phyloP scores from a whole-genome alignment of 2,113 vertebrate genomes.

The Orthonyx spaldingii region DNA sequence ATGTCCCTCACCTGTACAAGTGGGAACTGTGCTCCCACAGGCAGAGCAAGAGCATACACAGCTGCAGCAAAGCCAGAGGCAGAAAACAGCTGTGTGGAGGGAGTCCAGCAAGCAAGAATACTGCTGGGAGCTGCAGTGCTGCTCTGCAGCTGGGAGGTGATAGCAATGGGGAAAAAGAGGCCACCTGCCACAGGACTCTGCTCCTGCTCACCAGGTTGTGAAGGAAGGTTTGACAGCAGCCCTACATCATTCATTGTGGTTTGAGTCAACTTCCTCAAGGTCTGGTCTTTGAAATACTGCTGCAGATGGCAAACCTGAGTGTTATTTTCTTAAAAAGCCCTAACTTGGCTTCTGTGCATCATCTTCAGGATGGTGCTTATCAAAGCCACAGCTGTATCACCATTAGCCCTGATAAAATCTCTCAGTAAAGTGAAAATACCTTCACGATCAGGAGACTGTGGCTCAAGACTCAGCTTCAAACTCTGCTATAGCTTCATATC shows the following conservation, averaged over 20 bases:
- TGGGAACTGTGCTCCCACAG: not conserved
- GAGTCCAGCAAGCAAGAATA: not conserved
- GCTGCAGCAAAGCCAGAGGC: not conserved
- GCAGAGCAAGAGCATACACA: fast-evolving
- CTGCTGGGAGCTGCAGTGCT: not conserved
- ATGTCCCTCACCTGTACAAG: not conserved
- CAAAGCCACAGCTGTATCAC: not conserved
- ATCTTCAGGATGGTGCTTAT: not conserved
- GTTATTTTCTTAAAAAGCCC: not conserved
- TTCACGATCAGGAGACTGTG: not conserved
- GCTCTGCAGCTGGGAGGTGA: not conserved
- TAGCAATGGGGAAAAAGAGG: not conserved
- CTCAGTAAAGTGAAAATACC: not conserved
- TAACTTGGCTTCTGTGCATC: not conserved
- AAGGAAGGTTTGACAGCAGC: not conserved
- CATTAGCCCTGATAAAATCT: not conserved
- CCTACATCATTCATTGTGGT: not conserved
- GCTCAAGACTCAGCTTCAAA: not conserved
- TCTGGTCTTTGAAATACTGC: not conserved
- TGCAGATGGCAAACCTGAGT: not conserved
- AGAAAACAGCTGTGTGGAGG: fast-evolving
- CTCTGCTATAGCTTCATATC: not conserved
- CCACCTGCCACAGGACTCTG: not conserved
- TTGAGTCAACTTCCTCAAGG: fast-evolving
- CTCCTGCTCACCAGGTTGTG: fast-evolving